Base-by-base conservation (phyloP, 1,140 invertebrate genomes). In the Campoletis sonorensis region DNA sequence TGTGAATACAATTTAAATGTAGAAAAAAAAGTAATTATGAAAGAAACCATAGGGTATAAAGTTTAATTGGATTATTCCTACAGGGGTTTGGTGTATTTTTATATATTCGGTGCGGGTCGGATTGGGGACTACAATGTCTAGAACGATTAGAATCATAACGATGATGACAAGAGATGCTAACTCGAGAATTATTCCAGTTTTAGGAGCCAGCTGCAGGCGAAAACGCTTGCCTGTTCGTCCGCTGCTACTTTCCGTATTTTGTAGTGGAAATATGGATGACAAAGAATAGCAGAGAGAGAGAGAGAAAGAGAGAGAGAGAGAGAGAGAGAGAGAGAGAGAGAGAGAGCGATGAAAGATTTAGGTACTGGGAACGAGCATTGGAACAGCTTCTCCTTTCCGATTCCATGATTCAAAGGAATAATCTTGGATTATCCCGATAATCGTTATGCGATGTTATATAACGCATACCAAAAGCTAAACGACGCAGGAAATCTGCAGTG, bases 41-140 rank as follows among this genome's bases (percentile, higher is more conserved):
- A 8, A 30, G 16, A 18, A 70, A n/a, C 33, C 16, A 33, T 40
- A 72, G 7, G 18, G 11, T n/a, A n/a, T 40, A 40, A 72, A 72
- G 37, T 72, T 13, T 72, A 49, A 72, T 16, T 72, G 40, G 37
- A 72, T 72, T 72, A 72, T 26, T 26, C 70, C n/a, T n/a, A n/a
- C 13, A 23, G 33, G 70, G 70, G 45, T 72, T 70, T 70, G 13
- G 30, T n/a, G 5, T 70, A 21, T 37, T 33, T 37, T 15, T 70
- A 70, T 33, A 70, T 67, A 27, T 67, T 10, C 40, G 40, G 40
- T 45, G 4, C n/a, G 18, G 30, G 33, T 37, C 21, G 30, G 13
- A 70, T n/a, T 37, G 15, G 4, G 68, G 13, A 37, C 15, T n/a
- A 37, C 30, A 37, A 45, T 21, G 21, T 7, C 37, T 72, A 23